Evolutionary conservation across 2,888 invertebrate species (phyloP).

Genomic region (Gastrophysa polygoni): DNA sequence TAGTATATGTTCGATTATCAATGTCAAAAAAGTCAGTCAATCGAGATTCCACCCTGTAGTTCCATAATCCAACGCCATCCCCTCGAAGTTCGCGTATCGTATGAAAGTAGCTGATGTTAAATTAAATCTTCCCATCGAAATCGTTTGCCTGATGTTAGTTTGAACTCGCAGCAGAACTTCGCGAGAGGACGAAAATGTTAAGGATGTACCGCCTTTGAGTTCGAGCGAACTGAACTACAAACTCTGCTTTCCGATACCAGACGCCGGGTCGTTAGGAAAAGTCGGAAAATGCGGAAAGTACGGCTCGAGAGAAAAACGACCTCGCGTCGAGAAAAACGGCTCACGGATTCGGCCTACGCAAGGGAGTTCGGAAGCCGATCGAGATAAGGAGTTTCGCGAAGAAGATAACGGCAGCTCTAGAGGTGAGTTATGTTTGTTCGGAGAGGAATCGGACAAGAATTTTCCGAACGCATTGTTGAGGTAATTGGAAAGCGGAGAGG

Average conservation of each 20-base stretch:
- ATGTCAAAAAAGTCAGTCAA: too few species aligned
- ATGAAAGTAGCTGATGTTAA: too few species aligned
- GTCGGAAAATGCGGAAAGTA: constrained; percentile 29
- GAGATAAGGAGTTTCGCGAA: constrained; percentile 5
- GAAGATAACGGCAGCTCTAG: constrained; percentile 10
- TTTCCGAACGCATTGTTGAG: not conserved
- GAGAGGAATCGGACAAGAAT: not conserved
- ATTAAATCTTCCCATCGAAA: too few species aligned
- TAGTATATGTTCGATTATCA: too few species aligned
- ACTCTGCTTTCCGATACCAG: constrained; percentile 13
- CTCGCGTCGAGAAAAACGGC: constrained; percentile 30
- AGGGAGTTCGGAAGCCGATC: constrained; percentile 15
- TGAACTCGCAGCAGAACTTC: constrained; percentile 19
- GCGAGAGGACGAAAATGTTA: constrained; percentile 18
- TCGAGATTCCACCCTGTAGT: too few species aligned
- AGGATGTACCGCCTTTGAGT: constrained; percentile 23
- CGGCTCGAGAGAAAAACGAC: constrained; percentile 29
- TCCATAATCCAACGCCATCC: too few species aligned
- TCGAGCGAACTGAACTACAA: constrained; percentile 25
- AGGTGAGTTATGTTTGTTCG: constrained; percentile 24
- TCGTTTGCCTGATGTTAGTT: not conserved
- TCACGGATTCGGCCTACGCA: constrained; percentile 20
- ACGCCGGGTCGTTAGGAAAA: constrained; percentile 19
- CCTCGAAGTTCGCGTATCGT: too few species aligned
- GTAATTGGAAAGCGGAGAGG: not conserved